Evolutionary conservation across 2,113 vertebrate genomes (phyloP).

Genomic region (Hemibagrus wyckioides): DNA sequence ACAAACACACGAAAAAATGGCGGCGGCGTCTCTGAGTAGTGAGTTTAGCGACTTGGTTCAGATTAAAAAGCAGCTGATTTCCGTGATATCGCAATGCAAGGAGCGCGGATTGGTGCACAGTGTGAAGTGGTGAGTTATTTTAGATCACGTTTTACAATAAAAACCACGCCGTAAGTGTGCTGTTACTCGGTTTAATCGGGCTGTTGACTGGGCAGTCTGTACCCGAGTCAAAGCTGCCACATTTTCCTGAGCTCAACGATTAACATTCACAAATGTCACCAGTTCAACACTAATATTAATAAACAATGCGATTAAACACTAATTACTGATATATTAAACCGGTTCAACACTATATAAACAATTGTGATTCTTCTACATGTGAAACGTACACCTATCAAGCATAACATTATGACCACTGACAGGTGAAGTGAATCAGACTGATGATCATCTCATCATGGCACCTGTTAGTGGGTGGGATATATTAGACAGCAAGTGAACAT

Average conservation of each 20-base stretch:
- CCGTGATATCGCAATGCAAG: constrained; percentile 85
- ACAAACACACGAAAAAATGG: constrained; percentile 70
- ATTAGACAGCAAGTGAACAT: too few species aligned
- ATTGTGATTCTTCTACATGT: too few species aligned
- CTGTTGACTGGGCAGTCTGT: too few species aligned
- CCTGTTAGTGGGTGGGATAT: too few species aligned
- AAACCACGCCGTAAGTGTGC: neutral
- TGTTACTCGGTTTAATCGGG: neutral
- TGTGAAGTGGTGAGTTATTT: constrained; percentile 84
- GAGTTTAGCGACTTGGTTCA: constrained; percentile 86
- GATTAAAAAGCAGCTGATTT: constrained; percentile 91
- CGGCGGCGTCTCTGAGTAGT: constrained; percentile 65
- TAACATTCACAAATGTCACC: neutral
- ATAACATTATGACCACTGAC: neutral
- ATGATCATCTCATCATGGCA: too few species aligned
- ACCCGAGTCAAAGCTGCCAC: too few species aligned
- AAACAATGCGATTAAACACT: neutral
- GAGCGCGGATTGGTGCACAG: constrained; percentile 93
- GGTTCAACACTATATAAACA: neutral
- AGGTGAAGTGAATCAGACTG: too few species aligned
- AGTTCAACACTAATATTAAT: neutral
- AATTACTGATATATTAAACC: neutral
- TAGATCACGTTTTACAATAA: neutral
- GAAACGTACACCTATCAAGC: too few species aligned
- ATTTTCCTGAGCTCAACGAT: neutral